phyloP scores from a whole-genome alignment of 2,113 vertebrate genomes.

The Campylorhamphus procurvoides region DNA sequence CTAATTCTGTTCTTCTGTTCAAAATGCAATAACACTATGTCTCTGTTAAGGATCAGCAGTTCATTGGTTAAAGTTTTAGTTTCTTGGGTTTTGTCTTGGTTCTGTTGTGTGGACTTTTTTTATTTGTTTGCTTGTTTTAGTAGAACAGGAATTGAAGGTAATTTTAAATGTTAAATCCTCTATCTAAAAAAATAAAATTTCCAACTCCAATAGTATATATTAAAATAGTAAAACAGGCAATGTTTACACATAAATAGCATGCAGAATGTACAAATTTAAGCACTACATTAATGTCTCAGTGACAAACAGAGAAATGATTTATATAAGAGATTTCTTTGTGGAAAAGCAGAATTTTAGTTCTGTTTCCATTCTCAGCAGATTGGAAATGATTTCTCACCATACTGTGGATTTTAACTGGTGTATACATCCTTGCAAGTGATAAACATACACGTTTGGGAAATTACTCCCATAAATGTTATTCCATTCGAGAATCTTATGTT shows the following conservation, averaged over 20 bases:
- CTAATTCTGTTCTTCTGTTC: background rate
- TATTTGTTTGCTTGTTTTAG: background rate
- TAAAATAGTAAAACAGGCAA: background rate
- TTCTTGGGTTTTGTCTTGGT: background rate
- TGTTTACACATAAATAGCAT: background rate
- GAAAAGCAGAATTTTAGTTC: background rate
- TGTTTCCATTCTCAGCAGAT: background rate
- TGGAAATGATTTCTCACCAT: constrained; percentile 18
- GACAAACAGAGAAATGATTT: background rate
- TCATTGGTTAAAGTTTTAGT: background rate
- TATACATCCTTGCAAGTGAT: background rate
- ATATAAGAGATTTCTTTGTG: background rate
- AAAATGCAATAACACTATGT: background rate
- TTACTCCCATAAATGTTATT: constrained; percentile 39
- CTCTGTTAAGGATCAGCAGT: background rate
- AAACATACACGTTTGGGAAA: background rate
- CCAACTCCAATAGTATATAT: background rate
- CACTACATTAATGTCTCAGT: background rate
- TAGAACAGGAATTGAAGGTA: background rate
- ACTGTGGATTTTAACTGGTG: background rate
- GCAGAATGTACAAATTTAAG: background rate
- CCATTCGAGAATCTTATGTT: constrained; percentile 9
- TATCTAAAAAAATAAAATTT: background rate
- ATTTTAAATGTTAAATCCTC: background rate
- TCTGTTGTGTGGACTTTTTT: background rate